Evolutionary conservation across 2,113 vertebrate species (phyloP).

Genomic region (Odobenus rosmarus): DNA sequence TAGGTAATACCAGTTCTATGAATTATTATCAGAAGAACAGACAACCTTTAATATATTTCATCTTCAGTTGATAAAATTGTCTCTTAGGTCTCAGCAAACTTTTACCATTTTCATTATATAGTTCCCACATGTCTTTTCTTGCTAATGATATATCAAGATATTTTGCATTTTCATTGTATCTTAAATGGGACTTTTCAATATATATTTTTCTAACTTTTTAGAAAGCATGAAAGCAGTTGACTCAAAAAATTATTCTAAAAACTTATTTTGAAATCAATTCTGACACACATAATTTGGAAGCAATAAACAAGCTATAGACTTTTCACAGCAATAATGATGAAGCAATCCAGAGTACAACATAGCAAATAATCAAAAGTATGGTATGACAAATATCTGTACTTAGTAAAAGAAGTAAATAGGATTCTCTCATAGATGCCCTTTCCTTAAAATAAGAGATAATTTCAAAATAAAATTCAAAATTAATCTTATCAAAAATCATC

Average conservation of each 20-base stretch:
- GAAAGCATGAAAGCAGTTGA: slow-evolving; percentile 39
- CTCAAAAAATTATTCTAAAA: slow-evolving; percentile 15
- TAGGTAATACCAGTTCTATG: neutral
- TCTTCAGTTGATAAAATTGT: slow-evolving; percentile 21
- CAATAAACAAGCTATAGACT: slow-evolving; percentile 42
- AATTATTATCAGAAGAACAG: neutral
- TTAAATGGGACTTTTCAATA: slow-evolving; percentile 26
- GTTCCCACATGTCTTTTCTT: neutral
- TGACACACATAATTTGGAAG: slow-evolving; percentile 51
- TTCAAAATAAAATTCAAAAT: slow-evolving; percentile 52
- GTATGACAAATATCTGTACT: slow-evolving; percentile 11
- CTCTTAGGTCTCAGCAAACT: slow-evolving; percentile 14
- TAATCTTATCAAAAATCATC: slow-evolving; percentile 38
- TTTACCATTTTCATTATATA: slow-evolving; percentile 32
- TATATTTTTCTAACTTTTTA: slow-evolving; percentile 23
- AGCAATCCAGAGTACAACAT: slow-evolving; percentile 27
- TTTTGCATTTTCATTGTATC: neutral
- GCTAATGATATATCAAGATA: neutral
- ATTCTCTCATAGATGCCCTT: neutral
- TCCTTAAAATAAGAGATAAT: slow-evolving; percentile 49
- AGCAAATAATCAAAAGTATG: neutral
- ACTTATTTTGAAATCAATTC: slow-evolving; percentile 55
- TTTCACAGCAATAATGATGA: slow-evolving; percentile 50
- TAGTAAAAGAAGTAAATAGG: slow-evolving; percentile 21
- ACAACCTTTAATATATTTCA: neutral